These are phyloP conservation scores for Petrocephalus microphthalmus DNA, from an alignment of 2,113 vertebrate species.

Conservation along the genomic window DNA sequence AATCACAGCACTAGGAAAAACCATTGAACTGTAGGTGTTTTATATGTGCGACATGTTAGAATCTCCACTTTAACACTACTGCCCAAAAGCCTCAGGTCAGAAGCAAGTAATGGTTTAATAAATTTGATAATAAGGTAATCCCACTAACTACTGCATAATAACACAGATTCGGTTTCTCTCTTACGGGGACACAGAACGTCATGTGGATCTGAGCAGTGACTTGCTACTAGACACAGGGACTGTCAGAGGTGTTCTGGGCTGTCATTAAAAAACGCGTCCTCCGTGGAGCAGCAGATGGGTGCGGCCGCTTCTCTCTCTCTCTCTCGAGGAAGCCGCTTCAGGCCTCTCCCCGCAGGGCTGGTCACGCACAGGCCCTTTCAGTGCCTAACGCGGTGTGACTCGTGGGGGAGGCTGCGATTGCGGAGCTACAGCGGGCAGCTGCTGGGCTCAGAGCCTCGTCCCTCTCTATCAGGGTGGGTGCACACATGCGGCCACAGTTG, in stretches of 20 bases:
- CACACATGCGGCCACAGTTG: background rate
- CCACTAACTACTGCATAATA: background rate
- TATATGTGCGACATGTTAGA: background rate
- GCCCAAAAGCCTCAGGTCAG: background rate
- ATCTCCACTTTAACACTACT: background rate
- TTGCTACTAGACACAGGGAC: background rate
- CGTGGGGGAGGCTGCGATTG: background rate
- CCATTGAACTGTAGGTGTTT: background rate
- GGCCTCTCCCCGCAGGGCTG: constrained; percentile 18
- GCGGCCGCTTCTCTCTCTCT: constrained; percentile 22
- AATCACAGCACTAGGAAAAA: background rate
- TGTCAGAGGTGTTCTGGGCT: background rate
- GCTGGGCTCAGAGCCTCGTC: background rate
- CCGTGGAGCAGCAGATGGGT: constrained; percentile 16
- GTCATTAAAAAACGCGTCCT: background rate
- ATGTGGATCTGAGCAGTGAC: background rate
- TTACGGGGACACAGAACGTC: background rate
- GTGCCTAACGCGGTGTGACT: background rate
- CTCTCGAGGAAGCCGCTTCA: constrained; percentile 34
- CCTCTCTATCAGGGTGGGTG: background rate
- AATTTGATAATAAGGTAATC: background rate
- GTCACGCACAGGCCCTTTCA: background rate
- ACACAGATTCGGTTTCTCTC: background rate
- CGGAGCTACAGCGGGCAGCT: background rate
- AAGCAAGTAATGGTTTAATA: background rate